These are phyloP conservation scores for Volucella inflata DNA, from an alignment of 2,888 invertebrate genomes.

Conservation along the genomic window DNA sequence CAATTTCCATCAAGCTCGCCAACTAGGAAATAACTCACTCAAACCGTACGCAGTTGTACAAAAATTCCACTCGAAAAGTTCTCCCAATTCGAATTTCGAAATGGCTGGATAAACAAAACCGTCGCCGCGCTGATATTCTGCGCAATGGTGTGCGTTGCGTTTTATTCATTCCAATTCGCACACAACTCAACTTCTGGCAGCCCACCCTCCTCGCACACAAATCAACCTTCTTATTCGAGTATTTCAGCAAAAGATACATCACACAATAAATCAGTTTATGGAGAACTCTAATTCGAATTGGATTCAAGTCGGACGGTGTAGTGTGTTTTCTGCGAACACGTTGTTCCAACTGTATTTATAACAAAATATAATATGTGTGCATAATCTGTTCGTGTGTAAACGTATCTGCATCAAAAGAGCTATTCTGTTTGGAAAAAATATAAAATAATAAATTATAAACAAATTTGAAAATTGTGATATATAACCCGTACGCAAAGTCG, in stretches of 20 bases:
- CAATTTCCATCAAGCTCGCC: background rate
- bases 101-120: slow-evolving; percentile 38
- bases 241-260: slow-evolving; percentile 73
- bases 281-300: slow-evolving; percentile 75
- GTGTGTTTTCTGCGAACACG: slow-evolving; percentile 65
- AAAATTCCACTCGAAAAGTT: slow-evolving; percentile 32
- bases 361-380: slow-evolving; percentile 3
- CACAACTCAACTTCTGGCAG: slow-evolving; percentile 19
- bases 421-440: slow-evolving; percentile 17
- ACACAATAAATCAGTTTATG: slow-evolving; percentile 74
- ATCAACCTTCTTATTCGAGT: slow-evolving; percentile 51
- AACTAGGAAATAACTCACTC: slow-evolving; percentile 42
- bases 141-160: slow-evolving; percentile 58
- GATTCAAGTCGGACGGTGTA: slow-evolving; percentile 68
- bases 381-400: slow-evolving; percentile 45
- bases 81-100: slow-evolving; percentile 26
- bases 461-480: slow-evolving; percentile 48
- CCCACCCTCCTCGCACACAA: slow-evolving; percentile 16
- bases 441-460: slow-evolving; percentile 10
- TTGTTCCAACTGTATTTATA: slow-evolving; percentile 38
- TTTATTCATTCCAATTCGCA: slow-evolving; percentile 42
- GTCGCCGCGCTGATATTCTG: slow-evolving; percentile 54
- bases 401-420: slow-evolving; percentile 16
- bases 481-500: slow-evolving; percentile 55
- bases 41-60: slow-evolving; percentile 11